These are phyloP conservation scores for Dendroctonus ponderosae DNA, from an alignment of 1,140 invertebrate genomes.

Conservation along the genomic window DNA sequence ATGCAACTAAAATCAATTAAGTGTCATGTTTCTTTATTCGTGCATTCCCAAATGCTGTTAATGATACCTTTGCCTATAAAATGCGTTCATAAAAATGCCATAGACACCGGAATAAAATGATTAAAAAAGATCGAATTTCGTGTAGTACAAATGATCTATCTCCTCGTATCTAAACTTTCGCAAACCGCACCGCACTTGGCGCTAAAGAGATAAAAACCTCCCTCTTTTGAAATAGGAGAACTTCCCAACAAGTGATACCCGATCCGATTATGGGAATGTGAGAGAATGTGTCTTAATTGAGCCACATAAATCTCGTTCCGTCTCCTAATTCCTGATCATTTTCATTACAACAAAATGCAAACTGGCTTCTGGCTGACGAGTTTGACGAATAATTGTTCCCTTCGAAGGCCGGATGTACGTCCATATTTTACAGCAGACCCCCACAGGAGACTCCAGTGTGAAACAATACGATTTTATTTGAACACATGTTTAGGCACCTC, in stretches of 20 bases:
- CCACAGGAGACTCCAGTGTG: constrained; percentile 30
- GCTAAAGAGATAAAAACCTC: constrained; percentile 3
- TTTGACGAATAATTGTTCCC: constrained; percentile 2
- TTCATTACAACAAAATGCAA: constrained; percentile 2
- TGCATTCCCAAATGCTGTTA: too few species aligned
- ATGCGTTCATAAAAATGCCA: too few species aligned
- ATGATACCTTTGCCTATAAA: too few species aligned
- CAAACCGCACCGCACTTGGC: neutral
- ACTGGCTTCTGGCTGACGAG: neutral
- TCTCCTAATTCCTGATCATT: neutral
- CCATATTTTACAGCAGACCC: constrained; percentile 35
- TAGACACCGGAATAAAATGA: too few species aligned
- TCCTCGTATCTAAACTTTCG: neutral
- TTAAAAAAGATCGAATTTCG: neutral
- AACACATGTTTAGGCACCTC: constrained; percentile 48
- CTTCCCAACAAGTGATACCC: constrained; percentile 15
- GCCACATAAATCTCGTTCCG: too few species aligned
- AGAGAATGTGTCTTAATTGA: neutral
- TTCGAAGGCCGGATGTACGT: constrained; percentile 18
- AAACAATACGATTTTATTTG: constrained; percentile 48
- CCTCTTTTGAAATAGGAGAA: constrained; percentile 21
- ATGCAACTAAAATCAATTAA: too few species aligned
- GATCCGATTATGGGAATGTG: constrained; percentile 11
- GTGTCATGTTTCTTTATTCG: too few species aligned
- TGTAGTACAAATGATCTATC: neutral